Evolutionary conservation across 2,888 invertebrate species (phyloP).

Genomic region (Sicus ferrugineus): DNA sequence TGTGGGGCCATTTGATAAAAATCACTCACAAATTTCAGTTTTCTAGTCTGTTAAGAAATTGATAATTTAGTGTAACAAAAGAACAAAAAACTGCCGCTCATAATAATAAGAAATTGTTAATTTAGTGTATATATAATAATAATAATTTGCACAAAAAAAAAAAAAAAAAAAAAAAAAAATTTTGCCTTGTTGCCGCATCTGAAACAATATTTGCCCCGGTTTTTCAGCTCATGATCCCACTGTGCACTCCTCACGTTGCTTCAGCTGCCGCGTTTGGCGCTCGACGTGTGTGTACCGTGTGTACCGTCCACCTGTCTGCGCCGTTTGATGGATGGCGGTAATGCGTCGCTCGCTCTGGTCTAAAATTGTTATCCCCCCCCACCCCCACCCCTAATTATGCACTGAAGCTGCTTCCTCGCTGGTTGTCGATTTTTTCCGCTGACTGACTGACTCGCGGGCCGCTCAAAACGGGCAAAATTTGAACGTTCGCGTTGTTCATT

Average conservation of each 20-base stretch:
- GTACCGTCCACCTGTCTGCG: constrained; percentile 52
- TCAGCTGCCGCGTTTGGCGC: constrained; percentile 8
- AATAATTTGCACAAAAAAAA: too few relatives aligned
- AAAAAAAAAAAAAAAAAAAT: too few relatives aligned
- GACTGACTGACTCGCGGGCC: not conserved
- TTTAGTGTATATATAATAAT: too few relatives aligned
- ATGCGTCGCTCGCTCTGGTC: constrained; percentile 42
- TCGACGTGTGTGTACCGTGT: not conserved
- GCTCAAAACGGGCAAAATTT: constrained; percentile 14
- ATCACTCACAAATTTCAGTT: too few relatives aligned
- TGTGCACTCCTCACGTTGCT: too few relatives aligned
- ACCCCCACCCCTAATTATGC: constrained; percentile 22
- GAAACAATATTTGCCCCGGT: not conserved
- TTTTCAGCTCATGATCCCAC: not conserved
- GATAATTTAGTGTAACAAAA: too few relatives aligned
- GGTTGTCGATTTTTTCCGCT: constrained; percentile 23
- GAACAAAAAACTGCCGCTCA: too few relatives aligned
- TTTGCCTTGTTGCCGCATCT: not conserved
- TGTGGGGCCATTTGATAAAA: too few relatives aligned
- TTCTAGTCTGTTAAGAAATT: too few relatives aligned
- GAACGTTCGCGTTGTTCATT: constrained; percentile 22
- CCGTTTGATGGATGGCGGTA: constrained; percentile 58
- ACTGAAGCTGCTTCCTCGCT: constrained; percentile 23
- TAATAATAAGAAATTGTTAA: too few relatives aligned
- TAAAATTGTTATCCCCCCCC: constrained; percentile 23